Conservation (phyloP, 2,888 invertebrate species). For the Eumerus sabulonum region DNA sequence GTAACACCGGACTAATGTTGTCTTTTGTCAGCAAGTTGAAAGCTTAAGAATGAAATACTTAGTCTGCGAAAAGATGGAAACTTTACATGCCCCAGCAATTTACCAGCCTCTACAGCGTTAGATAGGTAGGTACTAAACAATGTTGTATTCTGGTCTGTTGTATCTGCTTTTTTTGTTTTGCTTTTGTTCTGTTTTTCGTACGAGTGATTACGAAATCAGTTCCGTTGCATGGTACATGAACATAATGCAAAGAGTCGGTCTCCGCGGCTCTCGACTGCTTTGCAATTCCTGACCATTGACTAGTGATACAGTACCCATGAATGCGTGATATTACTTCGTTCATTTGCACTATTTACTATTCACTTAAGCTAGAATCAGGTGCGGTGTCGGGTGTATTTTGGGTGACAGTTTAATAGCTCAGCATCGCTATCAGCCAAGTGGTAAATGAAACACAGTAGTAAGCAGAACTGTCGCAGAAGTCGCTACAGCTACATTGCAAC, state of each 20-base stretch:
- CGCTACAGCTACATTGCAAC: slow-evolving; percentile 31
- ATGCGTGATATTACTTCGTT: slow-evolving; percentile 53
- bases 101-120: slow-evolving; percentile 38
- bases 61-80: slow-evolving; percentile 53
- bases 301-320: slow-evolving; percentile 10
- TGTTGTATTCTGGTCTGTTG: slow-evolving; percentile 12
- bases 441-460: slow-evolving; percentile 22
- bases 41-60: slow-evolving; percentile 59
- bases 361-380: not conserved
- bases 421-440: slow-evolving; percentile 30
- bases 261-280: not conserved
- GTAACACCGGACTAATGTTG: slow-evolving; percentile 52
- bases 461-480: slow-evolving; percentile 31
- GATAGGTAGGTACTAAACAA: slow-evolving; percentile 53
- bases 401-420: slow-evolving; percentile 58
- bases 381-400: slow-evolving; percentile 26
- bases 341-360: slow-evolving; percentile 23
- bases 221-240: slow-evolving; percentile 61
- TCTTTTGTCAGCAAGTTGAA: slow-evolving; percentile 65
- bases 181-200: not conserved
- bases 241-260: slow-evolving; percentile 39
- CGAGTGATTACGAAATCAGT: slow-evolving; percentile 57
- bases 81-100: slow-evolving; percentile 31
- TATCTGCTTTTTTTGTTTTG: slow-evolving; percentile 12
- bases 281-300: slow-evolving; percentile 7